Conservation (phyloP, 1,140 invertebrate species). For the Thalassaphorura encarpata region DNA sequence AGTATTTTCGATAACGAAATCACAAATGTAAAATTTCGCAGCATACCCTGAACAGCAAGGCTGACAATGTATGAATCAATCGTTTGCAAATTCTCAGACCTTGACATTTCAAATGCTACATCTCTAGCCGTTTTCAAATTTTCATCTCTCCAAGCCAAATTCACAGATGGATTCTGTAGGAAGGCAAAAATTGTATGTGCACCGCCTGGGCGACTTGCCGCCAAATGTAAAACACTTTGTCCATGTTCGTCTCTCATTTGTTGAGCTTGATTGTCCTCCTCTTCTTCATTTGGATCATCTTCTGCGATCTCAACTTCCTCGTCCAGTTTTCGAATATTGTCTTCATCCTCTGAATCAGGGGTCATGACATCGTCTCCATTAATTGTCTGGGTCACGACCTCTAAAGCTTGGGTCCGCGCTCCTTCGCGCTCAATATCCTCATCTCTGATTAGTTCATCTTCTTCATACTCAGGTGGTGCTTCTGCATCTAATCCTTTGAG, state of each 20-base stretch:
- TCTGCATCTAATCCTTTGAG: not conserved
- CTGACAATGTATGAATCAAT: slow-evolving; percentile 70
- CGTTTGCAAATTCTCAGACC: slow-evolving; percentile 65
- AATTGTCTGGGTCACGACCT: not conserved
- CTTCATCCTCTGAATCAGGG: slow-evolving; percentile 9
- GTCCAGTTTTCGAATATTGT: slow-evolving; percentile 13
- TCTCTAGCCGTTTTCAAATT: slow-evolving; percentile 75
- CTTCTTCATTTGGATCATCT: slow-evolving; percentile 16
- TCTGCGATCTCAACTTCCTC: slow-evolving; percentile 19
- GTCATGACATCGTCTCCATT: not conserved
- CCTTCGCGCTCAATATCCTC: not conserved
- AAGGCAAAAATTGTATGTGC: slow-evolving; percentile 20
- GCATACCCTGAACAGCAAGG: slow-evolving; percentile 43
- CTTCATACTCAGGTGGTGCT: not conserved
- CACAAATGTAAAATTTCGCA: slow-evolving; percentile 4
- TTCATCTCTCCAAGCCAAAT: slow-evolving; percentile 53
- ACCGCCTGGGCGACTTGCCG: slow-evolving; percentile 53
- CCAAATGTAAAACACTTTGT: slow-evolving; percentile 79
- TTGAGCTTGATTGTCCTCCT: not conserved
- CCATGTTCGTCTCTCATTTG: slow-evolving; percentile 65
- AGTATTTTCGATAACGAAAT: slow-evolving; percentile 1
- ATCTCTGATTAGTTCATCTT: not conserved
- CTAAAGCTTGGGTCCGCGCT: not conserved
- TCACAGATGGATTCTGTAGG: slow-evolving; percentile 15
- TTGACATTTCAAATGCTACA: slow-evolving; percentile 63